A percentile compares a stretch with the other conserved stretches of the same genome.
Evolutionary conservation across 1,140 invertebrate species (phyloP).

Genomic region (Euura lappo): DNA sequence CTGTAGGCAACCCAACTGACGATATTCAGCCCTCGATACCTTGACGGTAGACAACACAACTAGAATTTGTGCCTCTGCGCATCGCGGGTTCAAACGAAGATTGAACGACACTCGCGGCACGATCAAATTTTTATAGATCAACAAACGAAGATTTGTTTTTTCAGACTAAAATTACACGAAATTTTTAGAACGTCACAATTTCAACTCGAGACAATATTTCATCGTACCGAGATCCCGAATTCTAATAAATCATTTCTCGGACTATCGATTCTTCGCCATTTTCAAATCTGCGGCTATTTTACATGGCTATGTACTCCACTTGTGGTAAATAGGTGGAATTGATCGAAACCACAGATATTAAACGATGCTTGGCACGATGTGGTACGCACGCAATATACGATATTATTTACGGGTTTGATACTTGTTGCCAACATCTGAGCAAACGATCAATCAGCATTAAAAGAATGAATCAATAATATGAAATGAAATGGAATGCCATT

Average conservation of each 20-base stretch:
- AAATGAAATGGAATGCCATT: no score
- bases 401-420: background rate
- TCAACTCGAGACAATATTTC: no score
- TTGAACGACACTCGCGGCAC: background rate
- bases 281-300: no score
- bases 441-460: no score
- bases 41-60: slow-evolving; percentile 31
- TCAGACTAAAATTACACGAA: no score
- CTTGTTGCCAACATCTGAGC: no score
- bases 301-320: no score
- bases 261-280: no score
- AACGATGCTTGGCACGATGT: slow-evolving; percentile 6
- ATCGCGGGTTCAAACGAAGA: background rate
- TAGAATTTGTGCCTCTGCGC: slow-evolving; percentile 30
- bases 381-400: background rate
- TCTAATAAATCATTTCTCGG: no score
- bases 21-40: slow-evolving; percentile 27
- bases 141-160: no score
- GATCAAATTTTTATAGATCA: slow-evolving; percentile 3
- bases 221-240: no score
- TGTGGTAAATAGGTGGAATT: background rate
- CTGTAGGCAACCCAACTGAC: slow-evolving; percentile 44
- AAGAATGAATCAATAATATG: no score
- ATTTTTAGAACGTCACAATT: background rate
- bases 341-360: slow-evolving; percentile 4